Conservation (phyloP, 2,113 vertebrate genomes). For the Acinonyx jubatus region DNA sequence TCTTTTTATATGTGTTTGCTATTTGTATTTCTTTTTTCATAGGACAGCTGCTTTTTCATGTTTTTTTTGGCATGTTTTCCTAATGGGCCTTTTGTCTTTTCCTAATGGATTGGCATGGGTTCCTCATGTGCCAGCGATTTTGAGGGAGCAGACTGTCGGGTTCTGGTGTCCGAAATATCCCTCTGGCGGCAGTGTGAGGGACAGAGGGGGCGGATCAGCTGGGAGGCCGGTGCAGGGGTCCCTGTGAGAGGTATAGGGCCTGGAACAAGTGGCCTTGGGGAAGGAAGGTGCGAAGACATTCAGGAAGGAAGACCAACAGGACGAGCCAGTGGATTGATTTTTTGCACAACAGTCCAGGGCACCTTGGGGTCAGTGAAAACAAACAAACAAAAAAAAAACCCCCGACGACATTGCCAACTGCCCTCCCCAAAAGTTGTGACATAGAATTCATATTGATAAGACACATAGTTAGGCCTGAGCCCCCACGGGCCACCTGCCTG, state of each 20-base stretch:
- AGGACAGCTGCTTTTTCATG: background rate
- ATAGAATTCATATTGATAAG: background rate
- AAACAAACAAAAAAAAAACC: no score
- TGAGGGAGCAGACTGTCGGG: no score
- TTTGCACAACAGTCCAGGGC: background rate
- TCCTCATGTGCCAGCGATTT: background rate
- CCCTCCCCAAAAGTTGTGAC: background rate
- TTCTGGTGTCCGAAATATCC: background rate
- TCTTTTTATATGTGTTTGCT: background rate
- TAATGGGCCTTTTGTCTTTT: background rate
- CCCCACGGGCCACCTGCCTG: background rate
- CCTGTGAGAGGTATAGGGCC: background rate
- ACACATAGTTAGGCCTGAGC: background rate
- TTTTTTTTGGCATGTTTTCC: background rate
- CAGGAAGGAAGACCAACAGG: rapidly evolving
- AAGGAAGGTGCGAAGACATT: background rate
- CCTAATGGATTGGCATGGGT: background rate
- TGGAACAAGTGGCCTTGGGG: background rate
- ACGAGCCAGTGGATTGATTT: background rate
- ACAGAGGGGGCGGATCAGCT: rapidly evolving
- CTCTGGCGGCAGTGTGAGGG: no score
- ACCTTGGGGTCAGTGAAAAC: background rate
- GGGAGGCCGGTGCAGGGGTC: background rate
- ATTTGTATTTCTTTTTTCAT: background rate
- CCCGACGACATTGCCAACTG: no score